phyloP scores from a whole-genome alignment of 2,888 invertebrate genomes.

The Yponomeuta sedellus region DNA sequence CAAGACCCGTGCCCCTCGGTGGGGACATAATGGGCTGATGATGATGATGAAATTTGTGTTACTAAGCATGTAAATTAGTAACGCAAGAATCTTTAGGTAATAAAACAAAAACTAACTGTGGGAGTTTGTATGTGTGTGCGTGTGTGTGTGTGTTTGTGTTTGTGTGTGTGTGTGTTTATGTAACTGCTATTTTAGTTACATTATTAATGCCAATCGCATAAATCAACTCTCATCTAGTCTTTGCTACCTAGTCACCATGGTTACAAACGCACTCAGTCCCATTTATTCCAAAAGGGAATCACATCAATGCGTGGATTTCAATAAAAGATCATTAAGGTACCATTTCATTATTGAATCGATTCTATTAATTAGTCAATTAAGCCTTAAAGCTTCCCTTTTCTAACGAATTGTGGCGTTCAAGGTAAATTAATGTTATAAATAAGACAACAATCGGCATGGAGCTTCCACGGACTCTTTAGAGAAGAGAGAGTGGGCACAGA shows the following conservation, averaged over 20 bases:
- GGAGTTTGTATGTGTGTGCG: too few relatives aligned
- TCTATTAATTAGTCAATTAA: slow-evolving; percentile 57
- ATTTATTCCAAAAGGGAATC: slow-evolving; percentile 3
- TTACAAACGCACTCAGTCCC: not conserved
- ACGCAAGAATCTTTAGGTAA: too few relatives aligned
- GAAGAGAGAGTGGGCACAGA: too few relatives aligned
- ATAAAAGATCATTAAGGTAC: slow-evolving; percentile 40
- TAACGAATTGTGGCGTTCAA: slow-evolving; percentile 34
- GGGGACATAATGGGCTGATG: too few relatives aligned
- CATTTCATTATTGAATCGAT: slow-evolving; percentile 25
- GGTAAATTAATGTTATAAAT: slow-evolving; percentile 32
- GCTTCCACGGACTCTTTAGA: not conserved
- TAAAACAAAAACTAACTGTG: too few relatives aligned
- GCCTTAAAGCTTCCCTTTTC: slow-evolving; percentile 41
- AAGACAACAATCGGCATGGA: slow-evolving; percentile 35
- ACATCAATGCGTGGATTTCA: slow-evolving; percentile 23
- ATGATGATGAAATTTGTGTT: too few relatives aligned
- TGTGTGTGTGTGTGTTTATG: too few relatives aligned
- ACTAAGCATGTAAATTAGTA: too few relatives aligned
- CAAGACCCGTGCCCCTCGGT: too few relatives aligned
- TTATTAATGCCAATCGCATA: too few relatives aligned
- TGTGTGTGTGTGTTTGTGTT: too few relatives aligned
- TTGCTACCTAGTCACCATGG: not conserved
- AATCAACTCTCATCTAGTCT: not conserved
- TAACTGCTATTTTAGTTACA: too few relatives aligned